Conservation (phyloP, 2,797 vertebrate species). For the Sarcoramphus papa region DNA sequence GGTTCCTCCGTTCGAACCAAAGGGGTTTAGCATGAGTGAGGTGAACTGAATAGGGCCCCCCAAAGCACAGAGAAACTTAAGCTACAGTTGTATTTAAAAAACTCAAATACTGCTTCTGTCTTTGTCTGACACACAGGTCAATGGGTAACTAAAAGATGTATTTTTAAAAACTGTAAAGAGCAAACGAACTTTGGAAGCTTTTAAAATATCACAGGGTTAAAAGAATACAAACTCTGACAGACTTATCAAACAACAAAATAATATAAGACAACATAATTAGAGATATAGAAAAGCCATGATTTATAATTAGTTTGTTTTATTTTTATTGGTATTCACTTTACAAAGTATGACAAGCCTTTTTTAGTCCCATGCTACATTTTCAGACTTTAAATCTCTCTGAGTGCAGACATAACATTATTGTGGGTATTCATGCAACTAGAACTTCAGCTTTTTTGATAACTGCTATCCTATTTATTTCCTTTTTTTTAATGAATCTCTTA, state of each 20-base stretch:
- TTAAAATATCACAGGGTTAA: not conserved
- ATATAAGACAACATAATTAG: not conserved
- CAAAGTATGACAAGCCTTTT: not conserved
- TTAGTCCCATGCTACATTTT: not conserved
- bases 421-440: not conserved
- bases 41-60: accelerated
- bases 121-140: not conserved
- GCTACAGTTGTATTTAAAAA: not conserved
- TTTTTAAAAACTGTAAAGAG: not conserved
- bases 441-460: not conserved
- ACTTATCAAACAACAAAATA: not conserved
- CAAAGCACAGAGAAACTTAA: not conserved
- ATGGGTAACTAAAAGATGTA: not conserved
- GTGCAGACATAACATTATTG: not conserved
- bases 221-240: not conserved
- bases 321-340: not conserved
- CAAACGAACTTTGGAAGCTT: not conserved
- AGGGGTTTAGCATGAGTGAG: not conserved
- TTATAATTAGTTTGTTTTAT: not conserved
- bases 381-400: not conserved
- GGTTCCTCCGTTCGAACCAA: not conserved
- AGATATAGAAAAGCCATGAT: not conserved
- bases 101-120: not conserved
- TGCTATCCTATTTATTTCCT: not conserved
- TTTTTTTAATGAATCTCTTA: not conserved